Evolutionary conservation across 2,797 vertebrate species (phyloP).

Genomic region (Notolepis coatsorum): DNA sequence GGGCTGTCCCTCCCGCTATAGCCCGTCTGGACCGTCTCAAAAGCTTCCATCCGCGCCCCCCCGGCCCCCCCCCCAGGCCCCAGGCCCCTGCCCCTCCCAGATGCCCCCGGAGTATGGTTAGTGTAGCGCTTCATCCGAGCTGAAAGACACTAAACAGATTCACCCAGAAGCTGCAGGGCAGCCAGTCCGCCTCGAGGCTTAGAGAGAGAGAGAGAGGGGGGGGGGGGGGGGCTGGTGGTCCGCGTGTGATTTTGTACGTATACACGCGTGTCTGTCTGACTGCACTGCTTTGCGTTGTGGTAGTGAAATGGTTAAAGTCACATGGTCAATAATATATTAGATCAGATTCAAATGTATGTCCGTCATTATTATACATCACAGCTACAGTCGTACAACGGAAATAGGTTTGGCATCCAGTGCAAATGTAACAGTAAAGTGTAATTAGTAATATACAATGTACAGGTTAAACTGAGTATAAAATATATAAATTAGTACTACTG

Average conservation of each 20-base stretch:
- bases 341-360: too few species aligned
- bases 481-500: too few species aligned
- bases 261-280: constrained; percentile 1
- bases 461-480: too few species aligned
- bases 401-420: too few species aligned
- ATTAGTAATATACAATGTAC: too few species aligned
- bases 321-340: too few species aligned
- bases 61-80: constrained; percentile 24
- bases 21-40: constrained; percentile 92
- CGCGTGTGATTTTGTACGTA: constrained; percentile 23
- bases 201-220: constrained; percentile 62
- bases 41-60: constrained; percentile 74
- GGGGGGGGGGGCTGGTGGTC: constrained; percentile 28
- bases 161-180: constrained; percentile 85
- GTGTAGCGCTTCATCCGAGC: constrained; percentile 91
- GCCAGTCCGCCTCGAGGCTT: constrained; percentile 77
- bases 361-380: too few species aligned
- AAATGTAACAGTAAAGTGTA: too few species aligned
- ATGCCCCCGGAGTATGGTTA: constrained; percentile 91
- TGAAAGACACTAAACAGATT: constrained; percentile 96
- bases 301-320: too few species aligned
- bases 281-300: too few species aligned
- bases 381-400: too few species aligned
- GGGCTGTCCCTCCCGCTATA: constrained; percentile 54
- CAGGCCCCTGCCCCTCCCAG: constrained; percentile 82